A percentile compares a stretch with the other conserved stretches of the same genome.
Conservation (phyloP, 1,140 invertebrate genomes). For the Pogonognathellus flavescens region DNA sequence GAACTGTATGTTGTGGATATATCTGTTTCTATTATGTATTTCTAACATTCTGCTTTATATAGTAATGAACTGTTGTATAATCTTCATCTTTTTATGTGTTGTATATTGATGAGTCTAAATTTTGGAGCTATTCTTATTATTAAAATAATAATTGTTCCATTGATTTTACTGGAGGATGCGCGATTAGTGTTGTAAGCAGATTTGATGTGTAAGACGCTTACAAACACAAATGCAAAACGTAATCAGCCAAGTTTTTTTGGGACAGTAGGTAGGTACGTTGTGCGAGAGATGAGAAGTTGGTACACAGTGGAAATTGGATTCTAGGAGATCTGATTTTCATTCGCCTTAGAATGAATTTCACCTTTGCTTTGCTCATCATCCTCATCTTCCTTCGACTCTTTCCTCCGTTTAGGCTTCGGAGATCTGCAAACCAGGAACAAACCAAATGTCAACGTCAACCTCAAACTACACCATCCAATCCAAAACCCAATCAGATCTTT, state of each 20-base stretch:
- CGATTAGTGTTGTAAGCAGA: no score
- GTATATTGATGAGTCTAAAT: no score
- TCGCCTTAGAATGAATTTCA: constrained; percentile 17
- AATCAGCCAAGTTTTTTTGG: background rate
- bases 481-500: constrained; percentile 30
- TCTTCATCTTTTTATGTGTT: no score
- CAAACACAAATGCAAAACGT: no score
- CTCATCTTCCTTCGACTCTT: constrained; percentile 53
- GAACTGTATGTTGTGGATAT: background rate
- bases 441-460: constrained; percentile 48
- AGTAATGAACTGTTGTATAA: no score
- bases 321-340: constrained; percentile 32
- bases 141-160: no score
- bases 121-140: no score
- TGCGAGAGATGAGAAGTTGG: background rate
- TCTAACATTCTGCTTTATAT: background rate
- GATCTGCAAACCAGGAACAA: constrained; percentile 58
- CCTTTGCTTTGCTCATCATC: constrained; percentile 13
- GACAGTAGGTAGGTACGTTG: background rate
- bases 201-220: no score
- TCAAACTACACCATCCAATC: constrained; percentile 35
- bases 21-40: background rate
- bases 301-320: constrained; percentile 17
- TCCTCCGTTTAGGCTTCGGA: constrained; percentile 58
- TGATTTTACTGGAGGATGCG: no score